Base-by-base conservation (phyloP, 1,140 invertebrate species). In the Mylabris phalerata region DNA sequence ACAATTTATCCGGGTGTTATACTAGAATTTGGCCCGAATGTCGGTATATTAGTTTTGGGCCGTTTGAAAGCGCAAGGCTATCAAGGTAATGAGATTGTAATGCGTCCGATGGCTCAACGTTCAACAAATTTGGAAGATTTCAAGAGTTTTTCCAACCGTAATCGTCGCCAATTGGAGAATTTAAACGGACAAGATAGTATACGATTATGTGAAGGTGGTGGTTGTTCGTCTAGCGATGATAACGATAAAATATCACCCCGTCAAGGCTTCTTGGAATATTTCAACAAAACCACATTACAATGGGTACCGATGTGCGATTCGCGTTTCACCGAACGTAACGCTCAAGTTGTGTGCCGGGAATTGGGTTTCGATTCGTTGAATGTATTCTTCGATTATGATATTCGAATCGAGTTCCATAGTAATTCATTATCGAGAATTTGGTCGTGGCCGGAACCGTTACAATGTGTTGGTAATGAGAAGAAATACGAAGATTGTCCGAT, bases 301-400 rank as follows among this genome's bases (percentile, higher is more conserved):
- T 98, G 95, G 93, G 90, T 97, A 41, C 92, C 97, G 0, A 86
- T 98, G 71, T 99, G 98, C 75, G 97, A 99, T 78, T 81, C 82
- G 48, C 80, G 93, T 55, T 99, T 99, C 71, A 96, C 92, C 0
- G 91, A 96, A 71, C 79, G 92, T 68, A 97, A 97, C 74, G 93
- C 92, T 3, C 86, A 95, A 79, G 93, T 98, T 1, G 92, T 97
- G 0, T 99, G 97, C 71, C 80, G 90, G 19, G 91, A 98, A 71
- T 74, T 99, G n/a, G 93, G 94, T 11, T 87, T 88, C 65, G 89
- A 95, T 73, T 84, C 86, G 0, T 80, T 96, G 10, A 95, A 97
- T 74, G 87, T 92, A 1, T 93, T 87, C 71, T 87, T 95, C 58
- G 83, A 87, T 61, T 82, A 87, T 61, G 91, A 90, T 66, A 79